Conservation (phyloP, 2,797 vertebrate genomes). For the Nyctalus aviator region DNA sequence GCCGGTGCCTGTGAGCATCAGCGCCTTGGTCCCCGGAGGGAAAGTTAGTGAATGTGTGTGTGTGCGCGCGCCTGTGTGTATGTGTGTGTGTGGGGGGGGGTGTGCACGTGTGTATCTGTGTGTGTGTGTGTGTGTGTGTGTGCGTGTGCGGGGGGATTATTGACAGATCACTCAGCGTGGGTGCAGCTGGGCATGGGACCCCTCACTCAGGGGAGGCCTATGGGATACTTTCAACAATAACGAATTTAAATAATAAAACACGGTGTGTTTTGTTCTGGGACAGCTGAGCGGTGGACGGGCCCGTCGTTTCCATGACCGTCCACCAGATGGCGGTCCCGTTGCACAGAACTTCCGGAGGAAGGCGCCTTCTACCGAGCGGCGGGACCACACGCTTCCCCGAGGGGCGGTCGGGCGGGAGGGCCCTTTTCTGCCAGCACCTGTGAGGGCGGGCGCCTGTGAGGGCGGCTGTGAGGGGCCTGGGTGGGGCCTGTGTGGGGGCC, state of each 20-base stretch:
- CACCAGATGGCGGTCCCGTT: conserved; percentile 56
- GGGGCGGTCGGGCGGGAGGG: background rate
- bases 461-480: too few species aligned
- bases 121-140: too few species aligned
- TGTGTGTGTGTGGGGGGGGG: background rate
- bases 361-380: background rate
- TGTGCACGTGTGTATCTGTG: too few species aligned
- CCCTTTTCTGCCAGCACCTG: background rate
- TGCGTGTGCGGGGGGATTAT: background rate
- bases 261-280: background rate
- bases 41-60: conserved; percentile 39
- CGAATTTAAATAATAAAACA: background rate
- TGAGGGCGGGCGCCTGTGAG: too few species aligned
- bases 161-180: background rate
- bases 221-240: too few species aligned
- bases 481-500: too few species aligned
- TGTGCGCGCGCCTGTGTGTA: conserved; percentile 6
- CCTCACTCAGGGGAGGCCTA: too few species aligned
- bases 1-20: conserved; percentile 64
- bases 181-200: too few species aligned
- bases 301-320: rapidly evolving
- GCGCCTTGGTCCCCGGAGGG: background rate
- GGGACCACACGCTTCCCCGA: background rate
- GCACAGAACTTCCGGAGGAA: background rate
- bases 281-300: background rate